Conservation (phyloP, 2,113 vertebrate species). For the Podarcis muralis region DNA sequence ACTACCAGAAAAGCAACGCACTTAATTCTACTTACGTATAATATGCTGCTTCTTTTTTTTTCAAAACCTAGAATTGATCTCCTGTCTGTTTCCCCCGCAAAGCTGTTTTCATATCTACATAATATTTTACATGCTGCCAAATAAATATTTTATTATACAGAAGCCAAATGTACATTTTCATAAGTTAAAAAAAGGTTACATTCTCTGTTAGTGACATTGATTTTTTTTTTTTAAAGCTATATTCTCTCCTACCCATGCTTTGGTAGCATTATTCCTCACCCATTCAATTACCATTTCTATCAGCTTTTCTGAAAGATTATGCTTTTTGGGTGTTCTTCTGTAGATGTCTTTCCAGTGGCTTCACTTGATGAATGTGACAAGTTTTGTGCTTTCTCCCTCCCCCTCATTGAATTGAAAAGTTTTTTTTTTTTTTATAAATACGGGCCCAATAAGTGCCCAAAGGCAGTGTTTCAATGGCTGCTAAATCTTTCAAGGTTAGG, state of each 20-base stretch:
- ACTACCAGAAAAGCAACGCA: slow-evolving; percentile 60
- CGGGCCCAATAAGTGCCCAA: slow-evolving; percentile 92
- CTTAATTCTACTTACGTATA: slow-evolving; percentile 56
- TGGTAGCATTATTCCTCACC: slow-evolving; percentile 88
- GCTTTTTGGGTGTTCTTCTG: slow-evolving; percentile 98
- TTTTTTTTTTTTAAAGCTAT: slow-evolving; percentile 63
- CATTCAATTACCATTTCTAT: slow-evolving; percentile 99
- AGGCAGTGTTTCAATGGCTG: slow-evolving; percentile 96
- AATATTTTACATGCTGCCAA: slow-evolving; percentile 72
- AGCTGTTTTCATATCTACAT: slow-evolving; percentile 60
- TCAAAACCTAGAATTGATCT: slow-evolving; percentile 55
- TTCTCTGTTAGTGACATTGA: slow-evolving; percentile 80
- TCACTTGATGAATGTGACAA: slow-evolving; percentile 99
- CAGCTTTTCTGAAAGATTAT: slow-evolving; percentile 94
- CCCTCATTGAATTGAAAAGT: slow-evolving; percentile 95
- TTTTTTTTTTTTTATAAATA: slow-evolving; percentile 79
- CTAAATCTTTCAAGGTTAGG: slow-evolving; percentile 99
- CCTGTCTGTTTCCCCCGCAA: slow-evolving; percentile 56
- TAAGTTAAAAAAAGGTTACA: slow-evolving; percentile 73
- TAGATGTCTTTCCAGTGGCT: slow-evolving; percentile 99
- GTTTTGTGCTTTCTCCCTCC: slow-evolving; percentile 97
- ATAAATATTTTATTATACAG: slow-evolving; percentile 66
- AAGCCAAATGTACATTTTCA: slow-evolving; percentile 77
- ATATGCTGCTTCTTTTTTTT: slow-evolving; percentile 42
- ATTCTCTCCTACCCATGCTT: slow-evolving; percentile 81